phyloP scores from a whole-genome alignment of 2,888 invertebrate genomes.

The Brachyptera risi region DNA sequence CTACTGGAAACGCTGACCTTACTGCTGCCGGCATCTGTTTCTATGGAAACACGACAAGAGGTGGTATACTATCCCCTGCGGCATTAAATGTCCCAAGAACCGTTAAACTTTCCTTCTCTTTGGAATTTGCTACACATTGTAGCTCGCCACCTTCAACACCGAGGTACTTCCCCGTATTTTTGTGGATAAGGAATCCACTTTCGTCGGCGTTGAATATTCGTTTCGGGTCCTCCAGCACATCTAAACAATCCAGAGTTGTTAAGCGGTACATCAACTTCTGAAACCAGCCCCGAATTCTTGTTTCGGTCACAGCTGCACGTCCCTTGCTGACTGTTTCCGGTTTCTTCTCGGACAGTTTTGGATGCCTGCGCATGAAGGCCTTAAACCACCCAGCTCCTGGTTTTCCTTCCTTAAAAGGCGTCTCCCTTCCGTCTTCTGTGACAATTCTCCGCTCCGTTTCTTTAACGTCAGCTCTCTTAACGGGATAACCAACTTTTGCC shows the following conservation, averaged over 20 bases:
- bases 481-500: slow-evolving; percentile 31
- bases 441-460: slow-evolving; percentile 22
- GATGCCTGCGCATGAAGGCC: slow-evolving; percentile 38
- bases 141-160: slow-evolving; percentile 37
- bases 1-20: slow-evolving; percentile 30
- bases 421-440: slow-evolving; percentile 27
- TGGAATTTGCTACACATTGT: slow-evolving; percentile 34
- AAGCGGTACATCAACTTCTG: slow-evolving; percentile 32
- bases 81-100: slow-evolving; percentile 44
- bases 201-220: slow-evolving; percentile 37
- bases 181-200: slow-evolving; percentile 40
- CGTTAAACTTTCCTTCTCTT: slow-evolving; percentile 31
- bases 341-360: slow-evolving; percentile 31
- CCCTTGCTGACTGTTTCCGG: slow-evolving; percentile 40
- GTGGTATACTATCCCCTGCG: slow-evolving; percentile 37
- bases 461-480: slow-evolving; percentile 35
- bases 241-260: not conserved
- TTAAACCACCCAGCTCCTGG: slow-evolving; percentile 39
- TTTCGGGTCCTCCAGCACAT: slow-evolving; percentile 34
- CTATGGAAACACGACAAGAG: slow-evolving; percentile 35
- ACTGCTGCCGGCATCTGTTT: slow-evolving; percentile 31
- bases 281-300: slow-evolving; percentile 39
- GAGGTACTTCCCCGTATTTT: slow-evolving; percentile 38
- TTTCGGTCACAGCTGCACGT: slow-evolving; percentile 38
- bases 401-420: slow-evolving; percentile 38